A percentile compares a stretch with the other conserved stretches of the same genome.
These are phyloP conservation scores for Rutpela maculata DNA, from an alignment of 2,888 invertebrate species.

Conservation along the genomic window DNA sequence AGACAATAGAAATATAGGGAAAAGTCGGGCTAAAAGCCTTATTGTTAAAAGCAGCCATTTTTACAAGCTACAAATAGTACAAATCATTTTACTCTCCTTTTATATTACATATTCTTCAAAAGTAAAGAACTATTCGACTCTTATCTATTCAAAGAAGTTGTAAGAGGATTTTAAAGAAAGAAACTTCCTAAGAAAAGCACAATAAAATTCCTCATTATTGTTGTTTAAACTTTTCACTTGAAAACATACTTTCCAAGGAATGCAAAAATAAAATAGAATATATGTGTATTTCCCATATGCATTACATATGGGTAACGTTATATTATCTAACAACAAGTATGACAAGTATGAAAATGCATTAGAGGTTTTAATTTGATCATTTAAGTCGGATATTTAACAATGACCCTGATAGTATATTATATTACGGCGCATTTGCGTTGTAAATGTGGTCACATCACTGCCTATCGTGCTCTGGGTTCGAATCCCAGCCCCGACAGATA, in stretches of 20 bases:
- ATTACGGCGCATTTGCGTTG: no score
- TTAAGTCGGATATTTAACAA: not conserved
- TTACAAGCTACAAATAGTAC: conserved; percentile 4
- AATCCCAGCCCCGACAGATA: no score
- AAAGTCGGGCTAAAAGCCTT: conserved; percentile 13
- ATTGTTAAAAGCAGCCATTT: conserved; percentile 15
- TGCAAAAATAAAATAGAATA: not conserved
- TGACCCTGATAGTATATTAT: no score
- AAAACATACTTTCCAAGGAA: not conserved
- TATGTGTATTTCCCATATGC: not conserved
- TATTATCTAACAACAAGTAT: no score
- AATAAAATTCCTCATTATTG: not conserved
- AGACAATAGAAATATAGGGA: conserved; percentile 4
- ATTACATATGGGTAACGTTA: not conserved
- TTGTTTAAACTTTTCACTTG: conserved; percentile 6
- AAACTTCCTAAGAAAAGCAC: not conserved
- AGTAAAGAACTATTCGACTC: not conserved
- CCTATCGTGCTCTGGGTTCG: no score
- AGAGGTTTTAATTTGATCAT: not conserved
- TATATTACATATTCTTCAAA: not conserved
- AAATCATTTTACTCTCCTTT: not conserved
- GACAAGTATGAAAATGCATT: no score
- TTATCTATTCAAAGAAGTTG: not conserved
- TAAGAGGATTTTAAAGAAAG: not conserved
- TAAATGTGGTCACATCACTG: no score